These are phyloP conservation scores for Temnothorax unifasciatus DNA, from an alignment of 2,888 invertebrate species.

Conservation along the genomic window DNA sequence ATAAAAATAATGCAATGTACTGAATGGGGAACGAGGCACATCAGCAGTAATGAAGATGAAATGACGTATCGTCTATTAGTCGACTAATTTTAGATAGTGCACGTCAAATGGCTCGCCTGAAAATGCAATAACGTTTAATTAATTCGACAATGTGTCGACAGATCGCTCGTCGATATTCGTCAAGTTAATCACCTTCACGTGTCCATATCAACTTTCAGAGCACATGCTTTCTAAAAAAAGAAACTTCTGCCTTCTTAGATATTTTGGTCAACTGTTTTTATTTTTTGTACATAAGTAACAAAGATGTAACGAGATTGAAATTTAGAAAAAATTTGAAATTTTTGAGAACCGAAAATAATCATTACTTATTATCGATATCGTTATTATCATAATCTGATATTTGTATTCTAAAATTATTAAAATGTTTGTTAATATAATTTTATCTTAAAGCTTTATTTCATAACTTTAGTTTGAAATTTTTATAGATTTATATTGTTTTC, in stretches of 20 bases:
- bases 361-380: background rate
- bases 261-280: background rate
- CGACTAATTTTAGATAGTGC: slow-evolving; percentile 12
- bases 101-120: background rate
- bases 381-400: background rate
- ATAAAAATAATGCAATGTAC: background rate
- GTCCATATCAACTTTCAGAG: background rate
- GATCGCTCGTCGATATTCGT: background rate
- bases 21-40: background rate
- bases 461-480: background rate
- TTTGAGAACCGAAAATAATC: background rate
- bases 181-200: slow-evolving; percentile 8
- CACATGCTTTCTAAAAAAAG: background rate
- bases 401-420: background rate
- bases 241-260: background rate
- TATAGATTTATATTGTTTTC: background rate
- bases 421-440: background rate
- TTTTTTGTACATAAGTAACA: background rate
- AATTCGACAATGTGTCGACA: background rate
- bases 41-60: slow-evolving; percentile 1
- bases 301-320: background rate
- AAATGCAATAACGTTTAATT: slow-evolving; percentile 27
- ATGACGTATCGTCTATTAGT: background rate
- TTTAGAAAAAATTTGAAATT: background rate
- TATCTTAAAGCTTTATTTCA: background rate